phyloP scores from a whole-genome alignment of 2,113 vertebrate genomes.

The Carassius carassius region DNA sequence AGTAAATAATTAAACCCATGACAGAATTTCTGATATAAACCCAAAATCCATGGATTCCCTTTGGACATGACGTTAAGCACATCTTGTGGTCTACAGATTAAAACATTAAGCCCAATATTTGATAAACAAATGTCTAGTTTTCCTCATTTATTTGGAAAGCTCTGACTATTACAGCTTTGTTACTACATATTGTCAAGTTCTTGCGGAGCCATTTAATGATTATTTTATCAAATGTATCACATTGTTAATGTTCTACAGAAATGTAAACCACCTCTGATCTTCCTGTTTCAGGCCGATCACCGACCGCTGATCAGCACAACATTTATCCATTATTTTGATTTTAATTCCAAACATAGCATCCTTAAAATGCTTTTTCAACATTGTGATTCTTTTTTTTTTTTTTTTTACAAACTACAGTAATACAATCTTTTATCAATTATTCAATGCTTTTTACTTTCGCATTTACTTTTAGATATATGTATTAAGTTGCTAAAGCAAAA shows the following conservation, averaged over 20 bases:
- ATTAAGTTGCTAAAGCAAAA: too few relatives aligned
- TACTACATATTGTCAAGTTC: background rate
- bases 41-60: background rate
- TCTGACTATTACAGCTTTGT: background rate
- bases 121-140: background rate
- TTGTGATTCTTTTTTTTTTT: too few relatives aligned
- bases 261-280: slow-evolving; percentile 12
- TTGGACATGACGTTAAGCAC: background rate
- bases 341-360: too few relatives aligned
- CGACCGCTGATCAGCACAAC: too few relatives aligned
- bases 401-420: too few relatives aligned
- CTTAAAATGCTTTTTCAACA: too few relatives aligned
- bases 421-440: too few relatives aligned
- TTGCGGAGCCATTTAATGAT: background rate
- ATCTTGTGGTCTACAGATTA: background rate
- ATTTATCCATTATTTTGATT: too few relatives aligned
- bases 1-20: background rate
- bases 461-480: too few relatives aligned
- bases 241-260: slow-evolving; percentile 30
- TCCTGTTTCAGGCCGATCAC: too few relatives aligned
- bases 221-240: slow-evolving; percentile 1
- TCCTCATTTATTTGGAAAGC: background rate
- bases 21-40: background rate
- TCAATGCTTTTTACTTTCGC: too few relatives aligned
- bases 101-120: slow-evolving; percentile 16